Evolutionary conservation across 2,888 invertebrate species (phyloP).

Genomic region (Adelognathus sp.): DNA sequence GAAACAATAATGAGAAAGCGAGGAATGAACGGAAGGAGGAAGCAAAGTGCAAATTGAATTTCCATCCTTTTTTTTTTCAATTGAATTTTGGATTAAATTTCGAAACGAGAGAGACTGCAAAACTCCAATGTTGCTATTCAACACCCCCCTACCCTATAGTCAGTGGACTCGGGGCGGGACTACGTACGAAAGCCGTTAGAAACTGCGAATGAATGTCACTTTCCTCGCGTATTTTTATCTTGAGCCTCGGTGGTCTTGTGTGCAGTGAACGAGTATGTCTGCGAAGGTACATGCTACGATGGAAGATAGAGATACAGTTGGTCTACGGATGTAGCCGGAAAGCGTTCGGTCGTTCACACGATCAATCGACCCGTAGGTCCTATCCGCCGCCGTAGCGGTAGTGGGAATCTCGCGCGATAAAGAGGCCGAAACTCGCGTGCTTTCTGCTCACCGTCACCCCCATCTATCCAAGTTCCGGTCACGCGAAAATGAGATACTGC

Average conservation of each 20-base stretch:
- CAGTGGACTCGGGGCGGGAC: slow-evolving; percentile 37
- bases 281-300: background rate
- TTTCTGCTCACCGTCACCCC: slow-evolving; percentile 9
- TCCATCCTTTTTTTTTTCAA: too few species aligned
- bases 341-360: slow-evolving; percentile 43
- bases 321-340: slow-evolving; percentile 19
- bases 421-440: slow-evolving; percentile 23
- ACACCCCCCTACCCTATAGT: background rate
- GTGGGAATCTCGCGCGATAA: background rate
- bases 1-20: too few species aligned
- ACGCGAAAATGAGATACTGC: slow-evolving; percentile 45
- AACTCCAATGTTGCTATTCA: too few species aligned
- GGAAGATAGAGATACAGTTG: background rate
- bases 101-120: too few species aligned
- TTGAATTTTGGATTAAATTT: too few species aligned
- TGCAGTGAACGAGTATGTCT: background rate
- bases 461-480: slow-evolving; percentile 42
- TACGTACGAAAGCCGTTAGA: slow-evolving; percentile 42
- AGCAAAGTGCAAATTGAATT: too few species aligned
- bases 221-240: slow-evolving; percentile 54
- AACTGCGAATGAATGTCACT: slow-evolving; percentile 60
- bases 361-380: slow-evolving; percentile 7
- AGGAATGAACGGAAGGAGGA: too few species aligned
- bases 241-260: slow-evolving; percentile 7
- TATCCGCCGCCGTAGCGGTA: background rate